These are phyloP conservation scores for Parapsyche elsis DNA, from an alignment of 1,140 invertebrate genomes.

Conservation along the genomic window DNA sequence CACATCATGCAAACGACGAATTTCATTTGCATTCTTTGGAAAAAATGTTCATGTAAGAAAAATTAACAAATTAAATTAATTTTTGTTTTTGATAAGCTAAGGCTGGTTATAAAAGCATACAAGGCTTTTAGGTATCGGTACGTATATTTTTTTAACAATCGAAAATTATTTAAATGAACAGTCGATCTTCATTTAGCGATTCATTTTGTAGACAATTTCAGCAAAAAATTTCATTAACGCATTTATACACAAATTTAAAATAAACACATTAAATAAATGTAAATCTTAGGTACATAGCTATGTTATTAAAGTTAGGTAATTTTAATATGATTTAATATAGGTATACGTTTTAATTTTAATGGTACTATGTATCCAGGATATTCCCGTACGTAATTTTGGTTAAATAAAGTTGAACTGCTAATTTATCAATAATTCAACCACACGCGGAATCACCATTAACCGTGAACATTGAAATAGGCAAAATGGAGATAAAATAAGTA, in stretches of 20 bases:
- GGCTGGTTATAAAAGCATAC: neutral
- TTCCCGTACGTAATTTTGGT: constrained; percentile 1
- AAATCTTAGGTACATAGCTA: too few species aligned
- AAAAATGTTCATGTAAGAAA: constrained; percentile 3
- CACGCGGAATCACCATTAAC: constrained; percentile 40
- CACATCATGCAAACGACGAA: constrained; percentile 5
- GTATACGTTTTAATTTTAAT: too few species aligned
- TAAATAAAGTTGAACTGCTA: constrained; percentile 26
- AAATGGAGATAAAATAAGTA: constrained; percentile 19
- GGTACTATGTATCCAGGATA: too few species aligned
- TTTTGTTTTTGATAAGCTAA: neutral
- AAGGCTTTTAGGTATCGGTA: neutral
- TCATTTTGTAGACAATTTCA: too few species aligned
- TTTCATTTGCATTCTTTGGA: constrained; percentile 14
- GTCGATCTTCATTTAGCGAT: too few species aligned
- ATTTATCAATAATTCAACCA: constrained; percentile 38
- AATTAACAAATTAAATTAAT: neutral
- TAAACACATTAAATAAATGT: too few species aligned
- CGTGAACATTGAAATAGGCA: constrained; percentile 15
- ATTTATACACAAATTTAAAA: too few species aligned
- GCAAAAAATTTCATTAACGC: too few species aligned
- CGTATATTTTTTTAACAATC: too few species aligned
- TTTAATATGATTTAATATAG: too few species aligned
- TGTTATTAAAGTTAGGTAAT: too few species aligned
- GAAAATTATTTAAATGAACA: too few species aligned